Evolutionary conservation across 2,888 invertebrate species (phyloP).

Genomic region (Sinotaia quadrata): DNA sequence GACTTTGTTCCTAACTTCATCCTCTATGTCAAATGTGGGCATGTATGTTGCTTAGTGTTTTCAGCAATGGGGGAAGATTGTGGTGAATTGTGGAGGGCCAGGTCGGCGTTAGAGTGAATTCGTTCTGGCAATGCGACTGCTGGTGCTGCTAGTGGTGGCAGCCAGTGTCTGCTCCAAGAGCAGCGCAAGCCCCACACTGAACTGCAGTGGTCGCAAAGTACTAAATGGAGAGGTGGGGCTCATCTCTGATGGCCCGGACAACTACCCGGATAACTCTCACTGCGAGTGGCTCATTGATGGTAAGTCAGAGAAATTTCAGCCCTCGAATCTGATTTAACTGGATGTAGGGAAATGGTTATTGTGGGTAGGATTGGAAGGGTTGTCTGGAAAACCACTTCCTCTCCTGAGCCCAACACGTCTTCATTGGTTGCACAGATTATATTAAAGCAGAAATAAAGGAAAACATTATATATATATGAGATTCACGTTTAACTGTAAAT

Average conservation of each 20-base stretch:
- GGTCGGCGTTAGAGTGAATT: slow-evolving; percentile 1
- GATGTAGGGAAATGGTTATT: not conserved
- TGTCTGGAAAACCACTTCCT: too few species aligned
- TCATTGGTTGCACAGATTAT: too few species aligned
- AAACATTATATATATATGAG: too few species aligned
- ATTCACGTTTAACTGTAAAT: too few species aligned
- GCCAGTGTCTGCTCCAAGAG: slow-evolving; percentile 24
- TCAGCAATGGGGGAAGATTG: slow-evolving; percentile 18
- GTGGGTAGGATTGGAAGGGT: too few species aligned
- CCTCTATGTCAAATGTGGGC: too few species aligned
- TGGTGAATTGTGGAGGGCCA: slow-evolving; percentile 4
- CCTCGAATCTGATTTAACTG: too few species aligned
- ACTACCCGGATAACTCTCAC: slow-evolving; percentile 92
- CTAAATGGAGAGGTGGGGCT: slow-evolving; percentile 79
- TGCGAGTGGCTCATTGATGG: slow-evolving; percentile 98
- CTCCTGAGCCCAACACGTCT: too few species aligned
- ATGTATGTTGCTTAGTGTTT: not conserved
- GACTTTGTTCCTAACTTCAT: not conserved
- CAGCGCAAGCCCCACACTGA: slow-evolving; percentile 12
- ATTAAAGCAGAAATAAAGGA: too few species aligned
- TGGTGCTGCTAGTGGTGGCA: slow-evolving; percentile 21
- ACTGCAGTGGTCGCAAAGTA: slow-evolving; percentile 51
- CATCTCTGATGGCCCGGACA: slow-evolving; percentile 90
- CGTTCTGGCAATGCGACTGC: slow-evolving; percentile 13
- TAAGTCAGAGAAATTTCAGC: too few species aligned